Base-by-base conservation (phyloP, 2,888 invertebrate species). In the Junonia oenone region DNA sequence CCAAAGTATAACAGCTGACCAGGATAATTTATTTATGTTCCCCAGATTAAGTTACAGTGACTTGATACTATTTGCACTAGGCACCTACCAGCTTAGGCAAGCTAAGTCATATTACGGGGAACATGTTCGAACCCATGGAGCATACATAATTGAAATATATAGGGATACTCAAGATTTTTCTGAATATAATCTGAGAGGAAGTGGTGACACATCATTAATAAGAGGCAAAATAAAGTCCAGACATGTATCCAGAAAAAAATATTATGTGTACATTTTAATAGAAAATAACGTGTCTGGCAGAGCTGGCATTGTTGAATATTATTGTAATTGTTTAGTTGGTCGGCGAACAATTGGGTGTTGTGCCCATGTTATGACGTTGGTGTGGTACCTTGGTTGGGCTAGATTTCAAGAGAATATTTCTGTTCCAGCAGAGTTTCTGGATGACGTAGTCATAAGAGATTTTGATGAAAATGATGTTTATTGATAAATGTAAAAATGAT, bases 51-150 rank as follows among this genome's bases (percentile, higher is more conserved):
- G n/a, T n/a, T 35, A 14, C n/a, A 6, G 14, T 14, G 35, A 35
- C 2, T 13, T 48, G n/a, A 14, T 35, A n/a, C 14, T 31, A 2
- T 35, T 59, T 31, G 57, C 62, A 17, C 38, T 61, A 43, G 59
- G 62, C 15, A 61, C 63, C 1, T 58, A 62, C 29, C 60, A 56
- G 51, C 51, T 58, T 27, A 45, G 57, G 2, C 60, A 57, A 53
- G 56, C 60, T 31, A 48, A 56, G 2, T 61, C 61, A 13, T 61
- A 64, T 43, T 56, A 53, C 27, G 56, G 55, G 14, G 55, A 53
- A 45, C 56, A 58, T 45, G 19, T 55, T 3, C 19, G 51, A 8
- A 33, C 15, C 35, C 45, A 55, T 17, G 50, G 52, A 27, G 26
- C 31, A 22, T 57, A 54, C 33, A 49, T 26, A 17, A 46, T 54